Base-by-base conservation (phyloP, 23 tunicate species). In the Pegea sp. region DNA sequence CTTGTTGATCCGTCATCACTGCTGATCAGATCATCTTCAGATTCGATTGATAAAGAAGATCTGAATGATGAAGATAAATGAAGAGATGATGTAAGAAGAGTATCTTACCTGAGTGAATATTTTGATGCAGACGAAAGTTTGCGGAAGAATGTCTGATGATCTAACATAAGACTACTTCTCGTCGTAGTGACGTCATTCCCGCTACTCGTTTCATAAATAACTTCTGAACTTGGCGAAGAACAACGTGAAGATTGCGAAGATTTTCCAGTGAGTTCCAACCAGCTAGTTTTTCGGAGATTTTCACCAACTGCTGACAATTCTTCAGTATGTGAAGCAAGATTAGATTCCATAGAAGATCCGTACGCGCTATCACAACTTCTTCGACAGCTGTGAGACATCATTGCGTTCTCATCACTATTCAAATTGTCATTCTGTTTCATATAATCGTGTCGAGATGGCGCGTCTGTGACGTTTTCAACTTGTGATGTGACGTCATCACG, bases 301-400 rank as follows among this genome's bases (percentile, higher is more conserved):
- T 21, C 30, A 32, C 31, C 30, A 42, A 13, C 52, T 7, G 65
- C 24, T 3, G 48, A 42, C 28, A 26, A 31, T 5, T 33, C 2
- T 7, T 66, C 72, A 26, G 26, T 56, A 1, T 42, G 34, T 32
- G 28, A 49, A 8, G 46, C 46, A 38, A 38, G 46, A 16, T 38
- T 34, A 4, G 75, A 59, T 21, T 74, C 84, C 62, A 65, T 59
- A 18, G 66, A 67, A 2, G 95, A 84, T 43, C 95, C 60, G 63
- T 84, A 84, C 0, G 95, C 95, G 59, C 95, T 84, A 57, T 84
- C 95, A 49, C 67, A 66, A 23, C 88, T 69, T 62, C 55, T 52
- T 34, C 66, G 28, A n/a, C n/a, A n/a, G n/a, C n/a, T n/a, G n/a
- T n/a, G n/a, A n/a, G n/a, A n/a, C n/a, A n/a, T n/a, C n/a, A n/a